Evolutionary conservation across 2,797 vertebrate species (phyloP), one percentile per base, ranked within the genome.

Genomic region (Eurystomus glaucurus): DNA sequence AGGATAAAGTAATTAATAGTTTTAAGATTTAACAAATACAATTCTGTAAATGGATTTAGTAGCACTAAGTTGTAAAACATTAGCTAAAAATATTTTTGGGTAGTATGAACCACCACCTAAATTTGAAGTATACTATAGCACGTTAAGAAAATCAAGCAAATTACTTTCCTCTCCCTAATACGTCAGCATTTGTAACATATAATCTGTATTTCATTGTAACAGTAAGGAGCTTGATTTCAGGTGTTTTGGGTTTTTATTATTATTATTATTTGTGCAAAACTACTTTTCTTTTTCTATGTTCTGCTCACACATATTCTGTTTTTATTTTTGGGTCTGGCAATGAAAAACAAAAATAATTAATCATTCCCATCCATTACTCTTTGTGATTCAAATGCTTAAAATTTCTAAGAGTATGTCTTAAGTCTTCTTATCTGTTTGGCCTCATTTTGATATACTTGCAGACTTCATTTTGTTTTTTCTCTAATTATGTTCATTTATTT

Each of bases 401-500:
- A 98, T 98, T 98, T 96, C 96, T 81, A 94, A 98, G 97, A 98
- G 98, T 98, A 97, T 93, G 98, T 98, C 97, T 98, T 98, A 98
- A 98, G 96, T 97, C 98, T 98, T 98, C 97, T 96, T 98, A 98
- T 98, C 97, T 98, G 98, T 98, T 99, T 98, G 98, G 98, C 98
- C 98, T 98, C 98, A 98, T 98, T 98, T 98, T 98, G 98, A 98
- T 98, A 98, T 98, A 98, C 97, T 96, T 98, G 98, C 98, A 98
- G 98, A 99, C 98, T 98, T 99, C 98, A 99, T 99, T 99, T 99
- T 99, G 98, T 98, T 98, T 99, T 98, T 98, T 98, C 98, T 99
- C 98, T 98, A 98, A 97, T 98, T 98, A 97, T 93, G 69, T 98
- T 98, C 96, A 97, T 98, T 98, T 98, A 97, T 98, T 98, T 98